Base-by-base conservation (phyloP, 2,888 invertebrate species). In the Pseudococcus viburni region DNA sequence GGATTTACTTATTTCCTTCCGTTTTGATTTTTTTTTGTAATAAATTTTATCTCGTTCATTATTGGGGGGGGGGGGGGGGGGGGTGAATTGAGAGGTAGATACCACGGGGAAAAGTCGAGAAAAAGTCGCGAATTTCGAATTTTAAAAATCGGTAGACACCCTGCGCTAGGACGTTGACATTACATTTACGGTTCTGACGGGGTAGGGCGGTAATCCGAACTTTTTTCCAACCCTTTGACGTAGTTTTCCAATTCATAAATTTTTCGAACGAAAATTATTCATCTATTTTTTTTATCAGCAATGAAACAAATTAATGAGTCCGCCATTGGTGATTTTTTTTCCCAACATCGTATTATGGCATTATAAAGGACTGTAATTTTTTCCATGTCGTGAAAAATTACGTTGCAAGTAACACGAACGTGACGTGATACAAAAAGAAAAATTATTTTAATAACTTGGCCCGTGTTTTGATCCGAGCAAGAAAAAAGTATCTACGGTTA, bases 401-500 rank as follows among this genome's bases (percentile, higher is more conserved):
- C 64, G 64, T 22, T 22, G 22, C 22, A 64, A 64, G 22, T 64
- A 22, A 64, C 6, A 64, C 64, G 64, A 64, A 64, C 64, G 64
- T 64, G 64, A 64, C 64, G 19, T 64, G 19, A 22, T 64, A 22
- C 64, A 64, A 22, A 22, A 64, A 64, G 64, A 64, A 64, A 64
- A 64, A 64, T 64, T 64, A 64, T 64, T 64, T 64, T 64, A 64
- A 64, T 64, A 64, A 64, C 22, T 64, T 22, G 19, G 64, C 11
- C 22, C 22, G 64, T n/a, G 48, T 15, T 64, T 64, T 9, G 64
- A 64, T 22, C 22, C 55, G 48, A 51, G 59, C 9, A 42, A 22
- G 1, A 19, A 64, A 64, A 59, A 59, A 59, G n/a, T 59, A 59
- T 59, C 26, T 42, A n/a, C n/a, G 22, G 64, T 64, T 64, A 11